Evolutionary conservation across 1,140 invertebrate genomes (phyloP), one percentile per base, ranked within the genome.

Genomic region (Drosophila aff.): DNA sequence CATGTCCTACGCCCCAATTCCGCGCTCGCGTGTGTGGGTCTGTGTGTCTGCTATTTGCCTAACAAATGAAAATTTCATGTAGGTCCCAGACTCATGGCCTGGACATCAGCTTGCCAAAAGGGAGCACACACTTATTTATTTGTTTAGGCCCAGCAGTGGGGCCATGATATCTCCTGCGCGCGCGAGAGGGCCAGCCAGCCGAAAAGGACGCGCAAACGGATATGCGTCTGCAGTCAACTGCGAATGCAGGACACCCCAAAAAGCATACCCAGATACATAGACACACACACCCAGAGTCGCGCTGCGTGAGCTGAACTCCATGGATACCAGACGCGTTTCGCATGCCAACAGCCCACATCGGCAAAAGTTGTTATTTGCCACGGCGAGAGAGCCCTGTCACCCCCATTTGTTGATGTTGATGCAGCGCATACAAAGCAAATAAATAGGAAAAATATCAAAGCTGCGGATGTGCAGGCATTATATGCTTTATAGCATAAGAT

Each of bases 31-130:
- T 60, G 36, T 73, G 21, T 58, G 62, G 60, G 65, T 83, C 61
- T 63, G 63, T 77, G 64, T 55, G 58, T 71, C 63, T 74, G 53
- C 33, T 85, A 85, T 90, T 90, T 90, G 79, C 85, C 82, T 80
- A 90, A 85, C 85, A 90, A 90, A 90, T 90, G 85, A 90, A 90
- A 90, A 75, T 90, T 90, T 90, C 82, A 83, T 90, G 85, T 85
- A 79, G 65, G 65, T 50, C 63, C 26, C 65, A 50, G 26, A 36
- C 43, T 58, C 50, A 68, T 73, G 62, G 76, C 53, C 79, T 69
- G 83, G 66, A 76, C 78, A 86, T 75, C 82, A 85, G 85, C 71
- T 81, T 84, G 85, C 79, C 85, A 90, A 90, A 91, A 68, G 81
- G 76, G 76, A 84, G 85, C 59, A 73, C 74, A 69, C 59, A 79